Evolutionary conservation across 2,113 vertebrate genomes (phyloP).

Genomic region (Scortum barcoo): DNA sequence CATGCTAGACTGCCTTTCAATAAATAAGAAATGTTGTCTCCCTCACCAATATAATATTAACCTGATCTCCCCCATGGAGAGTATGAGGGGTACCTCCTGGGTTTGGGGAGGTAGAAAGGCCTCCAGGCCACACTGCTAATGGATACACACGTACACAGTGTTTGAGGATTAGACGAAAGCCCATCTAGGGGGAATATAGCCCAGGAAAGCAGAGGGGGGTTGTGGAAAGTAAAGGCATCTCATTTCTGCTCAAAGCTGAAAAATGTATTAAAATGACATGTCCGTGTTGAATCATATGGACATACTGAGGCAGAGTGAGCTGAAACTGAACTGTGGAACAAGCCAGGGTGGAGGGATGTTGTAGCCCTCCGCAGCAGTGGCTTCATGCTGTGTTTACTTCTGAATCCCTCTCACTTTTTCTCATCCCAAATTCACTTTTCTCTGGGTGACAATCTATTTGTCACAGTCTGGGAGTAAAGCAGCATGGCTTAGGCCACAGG

Average conservation of each 20-base stretch:
- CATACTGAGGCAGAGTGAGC: slow-evolving; percentile 4
- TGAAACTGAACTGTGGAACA: slow-evolving; percentile 12
- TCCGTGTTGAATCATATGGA: slow-evolving; percentile 14
- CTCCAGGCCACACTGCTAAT: slow-evolving; percentile 73
- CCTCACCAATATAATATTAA: slow-evolving; percentile 89
- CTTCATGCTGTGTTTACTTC: slow-evolving; percentile 54
- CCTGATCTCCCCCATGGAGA: slow-evolving; percentile 83
- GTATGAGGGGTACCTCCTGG: slow-evolving; percentile 54
- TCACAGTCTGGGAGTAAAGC: slow-evolving; percentile 65
- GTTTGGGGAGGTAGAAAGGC: slow-evolving; percentile 56
- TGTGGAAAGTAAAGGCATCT: slow-evolving; percentile 65
- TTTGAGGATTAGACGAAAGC: slow-evolving; percentile 84
- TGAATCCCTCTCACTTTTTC: slow-evolving; percentile 41
- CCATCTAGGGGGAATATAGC: slow-evolving; percentile 73
- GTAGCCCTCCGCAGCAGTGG: slow-evolving; percentile 19
- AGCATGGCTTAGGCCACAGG: slow-evolving; percentile 18
- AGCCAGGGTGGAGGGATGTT: neutral
- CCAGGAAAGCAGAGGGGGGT: slow-evolving; percentile 36
- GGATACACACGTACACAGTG: slow-evolving; percentile 79
- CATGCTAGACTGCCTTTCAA: slow-evolving; percentile 87
- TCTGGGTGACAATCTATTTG: slow-evolving; percentile 67
- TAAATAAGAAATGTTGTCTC: slow-evolving; percentile 91
- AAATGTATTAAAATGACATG: slow-evolving; percentile 21
- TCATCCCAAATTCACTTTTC: slow-evolving; percentile 64
- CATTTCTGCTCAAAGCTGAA: slow-evolving; percentile 28